A percentile compares a stretch with the other conserved stretches of the same genome.
Conservation (phyloP, 2,113 vertebrate genomes). For the Chrysemys picta region DNA sequence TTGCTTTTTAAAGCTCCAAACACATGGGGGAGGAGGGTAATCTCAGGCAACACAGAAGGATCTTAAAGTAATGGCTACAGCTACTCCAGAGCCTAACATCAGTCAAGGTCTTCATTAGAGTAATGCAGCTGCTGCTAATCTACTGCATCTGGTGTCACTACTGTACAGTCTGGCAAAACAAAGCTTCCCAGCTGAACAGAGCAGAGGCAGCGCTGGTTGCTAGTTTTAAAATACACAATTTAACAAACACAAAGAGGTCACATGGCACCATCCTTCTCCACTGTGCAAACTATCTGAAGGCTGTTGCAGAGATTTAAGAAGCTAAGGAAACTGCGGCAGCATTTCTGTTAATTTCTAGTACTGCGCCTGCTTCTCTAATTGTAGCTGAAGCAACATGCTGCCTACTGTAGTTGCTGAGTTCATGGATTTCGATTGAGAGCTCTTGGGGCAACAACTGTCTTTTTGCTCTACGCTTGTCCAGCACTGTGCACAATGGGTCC, state of each 20-base stretch:
- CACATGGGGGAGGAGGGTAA: background rate
- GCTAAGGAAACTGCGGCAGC: background rate
- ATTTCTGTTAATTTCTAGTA: background rate
- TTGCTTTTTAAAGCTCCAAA: slow-evolving; percentile 45
- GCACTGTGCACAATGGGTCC: no score
- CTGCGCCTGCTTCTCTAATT: background rate
- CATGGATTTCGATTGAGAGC: background rate
- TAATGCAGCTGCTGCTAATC: slow-evolving; percentile 53
- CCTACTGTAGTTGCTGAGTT: background rate
- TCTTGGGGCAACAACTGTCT: no score
- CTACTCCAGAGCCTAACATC: slow-evolving; percentile 34
- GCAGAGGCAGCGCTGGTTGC: background rate
- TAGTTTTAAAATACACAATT: background rate
- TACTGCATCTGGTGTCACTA: background rate
- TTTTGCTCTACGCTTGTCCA: no score
- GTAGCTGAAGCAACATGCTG: background rate
- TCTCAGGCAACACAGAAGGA: slow-evolving; percentile 9
- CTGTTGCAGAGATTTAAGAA: background rate
- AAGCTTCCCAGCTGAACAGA: slow-evolving; percentile 9
- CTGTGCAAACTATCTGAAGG: background rate
- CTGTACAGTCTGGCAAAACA: slow-evolving; percentile 11
- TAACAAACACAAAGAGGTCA: background rate
- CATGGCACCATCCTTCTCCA: slow-evolving; percentile 10
- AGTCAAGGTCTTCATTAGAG: slow-evolving; percentile 39
- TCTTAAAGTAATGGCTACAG: slow-evolving; percentile 19